Evolutionary conservation across 2,797 vertebrate genomes (phyloP).

Genomic region (Phataginus tricuspis): DNA sequence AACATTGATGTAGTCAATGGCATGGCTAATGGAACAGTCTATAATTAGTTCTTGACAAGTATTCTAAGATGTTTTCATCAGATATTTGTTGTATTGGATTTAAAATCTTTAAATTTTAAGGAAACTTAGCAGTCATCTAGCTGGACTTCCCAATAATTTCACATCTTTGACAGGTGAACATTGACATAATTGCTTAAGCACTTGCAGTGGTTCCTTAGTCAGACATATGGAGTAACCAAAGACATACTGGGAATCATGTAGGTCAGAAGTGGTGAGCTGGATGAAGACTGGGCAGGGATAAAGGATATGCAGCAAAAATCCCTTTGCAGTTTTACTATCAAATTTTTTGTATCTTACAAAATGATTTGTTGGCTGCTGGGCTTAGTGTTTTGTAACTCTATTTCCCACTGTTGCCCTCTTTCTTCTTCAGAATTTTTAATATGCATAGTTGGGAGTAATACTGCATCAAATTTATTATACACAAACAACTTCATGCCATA

Average conservation of each 20-base stretch:
- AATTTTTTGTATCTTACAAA: slow-evolving; percentile 42
- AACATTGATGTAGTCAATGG: neutral
- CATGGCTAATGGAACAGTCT: neutral
- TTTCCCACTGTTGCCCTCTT: neutral
- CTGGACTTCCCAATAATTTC: neutral
- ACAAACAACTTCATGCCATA: neutral
- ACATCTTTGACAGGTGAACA: neutral
- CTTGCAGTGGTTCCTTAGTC: neutral
- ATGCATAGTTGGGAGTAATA: neutral
- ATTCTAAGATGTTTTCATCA: neutral
- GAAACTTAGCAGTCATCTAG: neutral
- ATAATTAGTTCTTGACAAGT: neutral
- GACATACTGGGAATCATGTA: neutral
- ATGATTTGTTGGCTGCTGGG: neutral
- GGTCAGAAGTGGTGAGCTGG: neutral
- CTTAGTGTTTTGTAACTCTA: neutral
- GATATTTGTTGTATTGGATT: neutral
- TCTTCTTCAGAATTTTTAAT: slow-evolving; percentile 25
- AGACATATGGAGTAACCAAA: neutral
- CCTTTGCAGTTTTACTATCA: neutral
- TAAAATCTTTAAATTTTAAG: neutral
- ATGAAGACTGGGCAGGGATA: neutral
- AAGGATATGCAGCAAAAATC: neutral
- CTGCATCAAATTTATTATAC: slow-evolving; percentile 9
- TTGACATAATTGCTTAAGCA: neutral